Base-by-base conservation (phyloP, 2,888 invertebrate species). In the Branchipolynoe longqiensis region DNA sequence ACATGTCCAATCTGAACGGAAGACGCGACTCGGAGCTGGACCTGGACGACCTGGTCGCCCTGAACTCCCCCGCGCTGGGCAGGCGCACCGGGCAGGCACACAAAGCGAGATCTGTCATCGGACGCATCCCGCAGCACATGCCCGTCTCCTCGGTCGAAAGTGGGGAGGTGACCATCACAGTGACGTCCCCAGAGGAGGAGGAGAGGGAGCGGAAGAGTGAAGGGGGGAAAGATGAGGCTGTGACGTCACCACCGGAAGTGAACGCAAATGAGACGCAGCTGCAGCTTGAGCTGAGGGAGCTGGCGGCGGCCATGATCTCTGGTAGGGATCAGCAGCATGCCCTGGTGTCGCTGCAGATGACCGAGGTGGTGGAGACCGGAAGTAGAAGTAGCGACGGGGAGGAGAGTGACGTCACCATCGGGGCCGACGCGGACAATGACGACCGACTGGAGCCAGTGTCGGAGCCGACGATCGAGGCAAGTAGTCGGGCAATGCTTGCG, bases 321-420 rank as follows among this genome's bases (percentile, higher is more conserved):
- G n/a, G n/a, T n/a, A 31, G 18, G 18, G 69, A 69, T 14, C 3
- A 1, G 18, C 18, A 62, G 25, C 62, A 1, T 62, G 62, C 31
- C 28, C 28, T 62, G 3, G 62, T 62, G n/a, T 28, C 28, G 3
- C 25, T 25, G 6, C 62, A 62, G 62, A 31, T 69, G 69, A 38
- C 69, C 18, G 38, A 69, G 69, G 36, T 18, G 36, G 36, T 31
- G n/a, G 78, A 33, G 28, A 48, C 28, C 25, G 48, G 54, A 0
- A 48, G 58, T n/a, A n/a, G n/a, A n/a, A n/a, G n/a, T n/a, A n/a
- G n/a, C n/a, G n/a, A n/a, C n/a, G n/a, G n/a, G n/a, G n/a, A n/a
- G 25, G 85, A 85, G 59, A 85, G 85, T 48, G 85, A 85, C 41
- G 81, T n/a, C 58, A 81, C 59, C 0, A 40, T 81, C 14, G 78